Evolutionary conservation across 2,888 invertebrate species (phyloP), one percentile per base, ranked within the genome.

Genomic region (Heteromyza rotundicornis): DNA sequence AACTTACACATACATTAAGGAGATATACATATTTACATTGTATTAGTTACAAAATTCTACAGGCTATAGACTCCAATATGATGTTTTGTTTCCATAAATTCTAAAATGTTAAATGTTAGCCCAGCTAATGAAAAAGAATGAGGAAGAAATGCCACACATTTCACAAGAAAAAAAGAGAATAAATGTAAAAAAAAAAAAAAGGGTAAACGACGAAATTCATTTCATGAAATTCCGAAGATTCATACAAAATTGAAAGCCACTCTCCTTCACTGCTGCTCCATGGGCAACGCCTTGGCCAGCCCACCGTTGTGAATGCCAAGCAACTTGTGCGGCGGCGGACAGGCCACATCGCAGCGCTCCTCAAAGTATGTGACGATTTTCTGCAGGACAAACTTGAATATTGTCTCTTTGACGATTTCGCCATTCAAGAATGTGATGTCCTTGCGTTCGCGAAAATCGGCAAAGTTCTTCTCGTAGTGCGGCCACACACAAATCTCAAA

Each of bases 401-500:
- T 77, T 68, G 78, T 76, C 22, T 83, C 83, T 57, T 80, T 80
- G 56, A 69, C 64, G 0, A 79, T 70, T 63, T 84, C 82, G 1
- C 81, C 82, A 68, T 84, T 82, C 2, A 84, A 70, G 52, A 80
- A 73, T 7, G 76, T 76, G 2, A 84, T 74, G 57, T 82, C 83
- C 59, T 80, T 78, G 35, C 79, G 74, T 2, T 80, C 78, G 2
- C 80, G 75, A 58, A 80, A 80, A 72, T 87, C 86, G 20, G 80
- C 70, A 40, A 86, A 81, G 71, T 90, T 87, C 70, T 83, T 84
- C 61, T 88, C 74, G 78, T 95, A 92, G 89, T n/a, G 70, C 10
- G 96, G 96, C 96, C 96, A 97, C n/a, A 92, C 94, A 77, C 91
- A 89, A 68, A 84, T 83, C 50, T 96, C 94, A 84, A 96, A 96